Base-by-base conservation (phyloP, 2,797 vertebrate species). In the Neosilurus mollespiculum region DNA sequence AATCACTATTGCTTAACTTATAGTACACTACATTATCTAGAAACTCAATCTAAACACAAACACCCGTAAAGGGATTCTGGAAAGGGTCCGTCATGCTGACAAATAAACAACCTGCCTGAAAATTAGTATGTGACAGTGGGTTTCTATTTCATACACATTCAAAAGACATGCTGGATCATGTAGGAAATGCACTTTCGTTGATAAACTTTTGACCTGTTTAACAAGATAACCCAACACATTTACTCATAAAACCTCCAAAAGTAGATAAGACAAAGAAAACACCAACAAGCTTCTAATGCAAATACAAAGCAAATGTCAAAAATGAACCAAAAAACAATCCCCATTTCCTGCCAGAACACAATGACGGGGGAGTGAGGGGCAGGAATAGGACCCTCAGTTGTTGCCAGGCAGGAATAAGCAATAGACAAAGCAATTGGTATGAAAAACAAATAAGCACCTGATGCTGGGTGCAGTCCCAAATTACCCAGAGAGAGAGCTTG, bases 401-500 rank as follows among this genome's bases (percentile, higher is more conserved):
- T 62, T 66, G 61, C 12, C 24, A 56, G 26, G 22, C 24, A 18
- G 34, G 20, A 67, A 15, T 67, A 37, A 77, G 5, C 18, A 20
- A 61, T 0, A 0, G 65, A 51, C 62, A 22, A 51, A 53, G 18
- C 51, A 78, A 82, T 49, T 77, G 51, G 62, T 59, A 20, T 1
- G 34, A 26, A 56, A 67, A 18, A 15, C 4, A 61, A 61, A 69
- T 30, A 5, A 61, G 66, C 82, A 83, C 82, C 82, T 83, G 66
- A 83, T 34, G 65, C 66, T 24, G 30, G 61, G 30, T 10, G 64
- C 20, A n/a, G 18, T 24, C 12, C 30, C 64, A 61, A 61, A 71
- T 69, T 62, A 54, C 9, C 75, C 12, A 51, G 20, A 15, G 20
- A 78, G 9, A 59, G 76, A 10, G 20, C 26, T 3, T 64, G 3